phyloP scores from a whole-genome alignment of 2,888 invertebrate species.

The Sympetrum striolatum region DNA sequence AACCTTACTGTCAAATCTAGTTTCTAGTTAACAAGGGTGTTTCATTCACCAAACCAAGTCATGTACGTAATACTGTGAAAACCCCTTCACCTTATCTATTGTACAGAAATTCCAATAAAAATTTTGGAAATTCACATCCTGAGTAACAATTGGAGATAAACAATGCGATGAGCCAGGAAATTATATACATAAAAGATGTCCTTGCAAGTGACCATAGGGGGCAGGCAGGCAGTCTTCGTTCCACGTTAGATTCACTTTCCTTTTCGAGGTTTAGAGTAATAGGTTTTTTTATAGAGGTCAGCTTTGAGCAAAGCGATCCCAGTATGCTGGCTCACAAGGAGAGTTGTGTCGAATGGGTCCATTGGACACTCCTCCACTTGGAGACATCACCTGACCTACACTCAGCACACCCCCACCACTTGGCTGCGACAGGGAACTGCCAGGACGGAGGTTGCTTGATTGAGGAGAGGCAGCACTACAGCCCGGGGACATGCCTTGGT shows the following conservation, averaged over 20 bases:
- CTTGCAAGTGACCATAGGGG: background rate
- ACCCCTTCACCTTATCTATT: slow-evolving; percentile 32
- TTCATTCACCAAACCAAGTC: background rate
- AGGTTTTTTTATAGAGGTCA: slow-evolving; percentile 45
- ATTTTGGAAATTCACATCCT: slow-evolving; percentile 36
- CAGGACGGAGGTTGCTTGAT: slow-evolving; percentile 48
- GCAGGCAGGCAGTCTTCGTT: slow-evolving; percentile 31
- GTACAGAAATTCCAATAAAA: slow-evolving; percentile 26
- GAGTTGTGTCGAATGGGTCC: slow-evolving; percentile 53
- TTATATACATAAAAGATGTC: background rate
- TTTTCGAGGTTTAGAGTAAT: background rate
- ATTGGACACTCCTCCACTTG: slow-evolving; percentile 46
- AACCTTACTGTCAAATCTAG: background rate
- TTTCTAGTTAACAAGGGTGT: background rate
- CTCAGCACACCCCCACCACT: slow-evolving; percentile 29
- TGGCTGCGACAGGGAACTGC: slow-evolving; percentile 49
- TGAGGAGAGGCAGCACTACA: slow-evolving; percentile 44
- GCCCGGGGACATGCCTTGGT: background rate
- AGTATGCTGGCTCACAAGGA: slow-evolving; percentile 50
- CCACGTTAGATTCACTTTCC: background rate
- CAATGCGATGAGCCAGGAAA: background rate
- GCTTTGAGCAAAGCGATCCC: slow-evolving; percentile 50
- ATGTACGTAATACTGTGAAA: slow-evolving; percentile 28
- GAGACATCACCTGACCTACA: slow-evolving; percentile 10
- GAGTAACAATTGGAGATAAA: slow-evolving; percentile 15